Percentiles rank a stretch among this genome's conserved stretches.
Conservation (phyloP, 30 jellyfish, hydroid and myxozoan genomes). For the Aurelia aurita complex sp. Pacific region DNA sequence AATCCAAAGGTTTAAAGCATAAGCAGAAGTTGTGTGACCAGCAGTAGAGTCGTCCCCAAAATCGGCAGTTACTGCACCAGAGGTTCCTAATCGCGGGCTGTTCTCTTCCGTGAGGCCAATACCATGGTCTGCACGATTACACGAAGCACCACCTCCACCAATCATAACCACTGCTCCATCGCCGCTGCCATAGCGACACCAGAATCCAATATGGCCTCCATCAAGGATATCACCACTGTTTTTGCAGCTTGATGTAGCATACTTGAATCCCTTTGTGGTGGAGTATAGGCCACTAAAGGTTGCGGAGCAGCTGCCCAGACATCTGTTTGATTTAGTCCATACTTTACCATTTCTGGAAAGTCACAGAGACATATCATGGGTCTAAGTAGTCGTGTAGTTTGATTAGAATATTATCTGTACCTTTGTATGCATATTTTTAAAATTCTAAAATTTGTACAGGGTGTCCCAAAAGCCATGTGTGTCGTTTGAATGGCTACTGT, state of each 20-base stretch:
- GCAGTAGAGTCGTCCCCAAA: slow-evolving; percentile 37
- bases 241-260: slow-evolving; percentile 32
- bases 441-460: too few relatives aligned
- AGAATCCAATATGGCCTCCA: slow-evolving; percentile 57
- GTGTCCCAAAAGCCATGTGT: too few relatives aligned
- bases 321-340: slow-evolving; percentile 11
- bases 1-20: slow-evolving; percentile 64
- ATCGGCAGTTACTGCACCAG: neutral
- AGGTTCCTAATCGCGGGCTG: slow-evolving; percentile 26
- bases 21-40: neutral
- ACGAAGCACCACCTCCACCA: slow-evolving; percentile 60
- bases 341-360: slow-evolving; percentile 24
- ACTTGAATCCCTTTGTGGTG: slow-evolving; percentile 35
- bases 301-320: slow-evolving; percentile 56
- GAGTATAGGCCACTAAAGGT: slow-evolving; percentile 9
- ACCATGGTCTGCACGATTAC: slow-evolving; percentile 68
- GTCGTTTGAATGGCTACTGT: too few relatives aligned
- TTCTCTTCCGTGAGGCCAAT: slow-evolving; percentile 58
- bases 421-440: too few relatives aligned
- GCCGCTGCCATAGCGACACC: slow-evolving; percentile 54
- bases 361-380: neutral
- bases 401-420: too few relatives aligned
- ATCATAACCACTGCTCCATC: slow-evolving; percentile 70
- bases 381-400: too few relatives aligned
- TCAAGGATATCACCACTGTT: slow-evolving; percentile 7